Evolutionary conservation across 1,140 invertebrate species (phyloP).

Genomic region (Brachionus plicatilis): DNA sequence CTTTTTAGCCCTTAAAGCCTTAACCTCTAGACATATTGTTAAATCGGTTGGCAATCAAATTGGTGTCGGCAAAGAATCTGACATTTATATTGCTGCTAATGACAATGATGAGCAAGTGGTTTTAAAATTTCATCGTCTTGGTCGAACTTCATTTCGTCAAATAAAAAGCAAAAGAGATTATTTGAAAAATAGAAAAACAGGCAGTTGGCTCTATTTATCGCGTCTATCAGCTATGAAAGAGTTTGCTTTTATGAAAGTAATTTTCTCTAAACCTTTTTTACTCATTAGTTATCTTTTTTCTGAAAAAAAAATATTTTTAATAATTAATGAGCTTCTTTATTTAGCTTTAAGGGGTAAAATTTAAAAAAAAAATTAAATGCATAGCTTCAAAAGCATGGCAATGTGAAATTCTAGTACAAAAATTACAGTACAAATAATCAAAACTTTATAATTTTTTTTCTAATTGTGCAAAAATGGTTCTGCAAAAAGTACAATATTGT

Average conservation of each 20-base stretch:
- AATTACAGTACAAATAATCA: too few relatives aligned
- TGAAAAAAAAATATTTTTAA: too few relatives aligned
- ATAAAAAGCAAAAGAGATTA: slow-evolving; percentile 94
- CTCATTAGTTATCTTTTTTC: too few relatives aligned
- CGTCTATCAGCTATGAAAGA: slow-evolving; percentile 83
- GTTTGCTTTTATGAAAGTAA: slow-evolving; percentile 87
- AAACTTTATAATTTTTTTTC: too few relatives aligned
- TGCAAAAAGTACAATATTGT: too few relatives aligned
- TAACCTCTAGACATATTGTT: slow-evolving; percentile 72
- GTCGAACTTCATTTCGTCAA: slow-evolving; percentile 90
- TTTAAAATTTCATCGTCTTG: slow-evolving; percentile 85
- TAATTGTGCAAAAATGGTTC: too few relatives aligned
- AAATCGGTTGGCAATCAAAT: slow-evolving; percentile 93
- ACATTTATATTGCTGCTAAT: slow-evolving; percentile 80
- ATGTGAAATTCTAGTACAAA: too few relatives aligned
- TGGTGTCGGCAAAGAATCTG: slow-evolving; percentile 91
- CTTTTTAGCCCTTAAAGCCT: slow-evolving; percentile 83
- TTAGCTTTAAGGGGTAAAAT: too few relatives aligned
- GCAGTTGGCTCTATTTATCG: slow-evolving; percentile 95
- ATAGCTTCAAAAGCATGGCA: too few relatives aligned
- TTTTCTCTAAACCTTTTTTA: neutral
- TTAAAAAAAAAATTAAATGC: too few relatives aligned
- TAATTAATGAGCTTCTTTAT: too few relatives aligned
- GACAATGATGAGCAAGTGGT: slow-evolving; percentile 65
- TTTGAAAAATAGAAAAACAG: slow-evolving; percentile 77